These are phyloP conservation scores for Gallinago jamesoni DNA, from an alignment of 2,113 vertebrate genomes.

Conservation along the genomic window DNA sequence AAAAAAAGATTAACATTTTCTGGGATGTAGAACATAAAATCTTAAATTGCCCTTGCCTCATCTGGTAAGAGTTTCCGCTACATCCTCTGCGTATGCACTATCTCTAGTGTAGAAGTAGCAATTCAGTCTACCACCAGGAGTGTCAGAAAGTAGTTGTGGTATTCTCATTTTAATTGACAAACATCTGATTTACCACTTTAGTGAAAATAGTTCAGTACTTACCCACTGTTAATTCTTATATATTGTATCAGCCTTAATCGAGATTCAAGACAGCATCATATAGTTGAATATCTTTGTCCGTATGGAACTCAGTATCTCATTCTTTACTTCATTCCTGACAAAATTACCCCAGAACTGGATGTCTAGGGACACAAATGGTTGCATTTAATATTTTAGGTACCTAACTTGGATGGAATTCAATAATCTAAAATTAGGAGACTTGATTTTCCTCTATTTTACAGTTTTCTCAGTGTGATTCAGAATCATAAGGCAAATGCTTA, in stretches of 20 bases:
- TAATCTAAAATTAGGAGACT: neutral
- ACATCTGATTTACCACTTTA: neutral
- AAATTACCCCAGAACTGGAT: neutral
- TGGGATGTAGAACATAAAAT: neutral
- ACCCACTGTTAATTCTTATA: neutral
- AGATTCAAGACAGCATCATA: neutral
- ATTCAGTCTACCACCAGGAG: neutral
- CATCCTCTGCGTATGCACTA: neutral
- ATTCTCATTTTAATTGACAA: neutral
- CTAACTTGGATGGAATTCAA: neutral
- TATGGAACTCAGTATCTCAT: neutral
- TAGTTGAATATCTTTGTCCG: neutral
- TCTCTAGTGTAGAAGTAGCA: neutral
- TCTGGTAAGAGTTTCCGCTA: neutral
- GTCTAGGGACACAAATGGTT: neutral
- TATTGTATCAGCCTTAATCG: neutral
- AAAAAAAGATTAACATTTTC: neutral
- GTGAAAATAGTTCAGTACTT: neutral
- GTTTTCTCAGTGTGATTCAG: neutral
- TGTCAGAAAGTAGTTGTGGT: neutral
- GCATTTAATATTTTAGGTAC: neutral
- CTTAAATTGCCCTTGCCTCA: neutral
- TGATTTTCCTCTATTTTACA: neutral
- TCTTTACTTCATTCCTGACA: neutral
- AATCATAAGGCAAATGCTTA: slow-evolving; percentile 20